Base-by-base conservation (phyloP, 92 coral and sea anemone genomes). In the Scolanthus callimorphus region DNA sequence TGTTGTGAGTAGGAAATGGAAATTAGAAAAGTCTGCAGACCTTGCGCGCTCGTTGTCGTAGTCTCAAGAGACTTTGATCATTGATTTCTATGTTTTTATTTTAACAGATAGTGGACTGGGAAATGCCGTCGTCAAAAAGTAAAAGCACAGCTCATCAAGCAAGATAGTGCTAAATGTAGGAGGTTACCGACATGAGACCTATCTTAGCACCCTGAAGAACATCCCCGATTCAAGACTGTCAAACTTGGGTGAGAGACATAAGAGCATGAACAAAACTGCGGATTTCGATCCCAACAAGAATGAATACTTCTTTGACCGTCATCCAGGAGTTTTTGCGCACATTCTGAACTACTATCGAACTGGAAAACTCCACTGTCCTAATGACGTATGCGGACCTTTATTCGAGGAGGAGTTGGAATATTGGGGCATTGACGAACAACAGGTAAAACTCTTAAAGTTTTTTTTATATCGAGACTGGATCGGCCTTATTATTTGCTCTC, bases 221-320 rank as follows among this genome's bases (percentile, higher is more conserved):
- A 89, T 92, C 20, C 98, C 98, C 29, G 98, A 92, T 69, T 87
- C 98, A 11, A 51, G 98, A 43, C 85, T 92, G 6, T 85, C 76
- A 28, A 71, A 82, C 79, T 77, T 92, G 38, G 77, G 94, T 48
- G 98, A 92, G 39, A 87, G 79, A 28, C 90, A 89, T 53, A 67
- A 84, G 24, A 82, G 94, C 20, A 71, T 79, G 3, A 83, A 85
- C 1, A 77, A 80, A 30, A 68, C 83, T 8, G 76, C 85, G 0
- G 94, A 92, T 37, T 89, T 75, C 25, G 96, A 90, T 49, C 56
- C 82, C 9, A 45, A 80, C 2, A 77, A 84, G 39, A 80, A 67
- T 31, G 98, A 92, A 74, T 92, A 89, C 52, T 92, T 92, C 44
- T 92, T 92, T 39, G 98, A 92, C 62, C 78, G 98, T 12, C 98